These are phyloP conservation scores for Myiozetetes cayanensis DNA, from an alignment of 2,113 vertebrate genomes.

Conservation along the genomic window DNA sequence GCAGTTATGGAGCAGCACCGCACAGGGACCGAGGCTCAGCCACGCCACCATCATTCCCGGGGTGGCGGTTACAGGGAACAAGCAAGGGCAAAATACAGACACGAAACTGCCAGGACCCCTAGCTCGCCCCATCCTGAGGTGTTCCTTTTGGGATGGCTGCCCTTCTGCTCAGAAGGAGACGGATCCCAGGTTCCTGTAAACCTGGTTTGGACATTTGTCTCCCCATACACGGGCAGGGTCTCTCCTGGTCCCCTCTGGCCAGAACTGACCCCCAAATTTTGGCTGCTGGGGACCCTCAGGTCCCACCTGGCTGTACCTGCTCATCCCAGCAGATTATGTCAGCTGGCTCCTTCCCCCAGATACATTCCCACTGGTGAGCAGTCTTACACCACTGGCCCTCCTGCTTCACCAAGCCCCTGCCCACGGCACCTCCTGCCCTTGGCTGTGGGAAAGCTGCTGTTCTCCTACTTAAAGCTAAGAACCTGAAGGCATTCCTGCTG, in stretches of 20 bases:
- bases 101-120: background rate
- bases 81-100: slow-evolving; percentile 59
- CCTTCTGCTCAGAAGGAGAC: background rate
- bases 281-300: rapidly evolving
- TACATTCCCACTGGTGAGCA: rapidly evolving
- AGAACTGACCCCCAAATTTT: background rate
- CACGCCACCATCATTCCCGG: slow-evolving; percentile 38
- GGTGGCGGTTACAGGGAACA: slow-evolving; percentile 32
- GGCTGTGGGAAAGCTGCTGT: background rate
- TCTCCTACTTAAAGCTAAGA: background rate
- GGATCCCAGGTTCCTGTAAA: background rate
- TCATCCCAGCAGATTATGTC: background rate
- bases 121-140: background rate
- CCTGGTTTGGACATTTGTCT: background rate
- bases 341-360: background rate
- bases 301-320: background rate
- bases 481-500: background rate
- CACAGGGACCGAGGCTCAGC: slow-evolving; percentile 55
- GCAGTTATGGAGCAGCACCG: slow-evolving; percentile 70
- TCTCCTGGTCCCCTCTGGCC: background rate
- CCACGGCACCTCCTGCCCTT: background rate
- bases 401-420: rapidly evolving
- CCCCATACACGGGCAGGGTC: background rate
- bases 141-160: background rate
- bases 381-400: background rate